Conservation (phyloP, 2,797 vertebrate genomes). For the Phalanger gymnotis region DNA sequence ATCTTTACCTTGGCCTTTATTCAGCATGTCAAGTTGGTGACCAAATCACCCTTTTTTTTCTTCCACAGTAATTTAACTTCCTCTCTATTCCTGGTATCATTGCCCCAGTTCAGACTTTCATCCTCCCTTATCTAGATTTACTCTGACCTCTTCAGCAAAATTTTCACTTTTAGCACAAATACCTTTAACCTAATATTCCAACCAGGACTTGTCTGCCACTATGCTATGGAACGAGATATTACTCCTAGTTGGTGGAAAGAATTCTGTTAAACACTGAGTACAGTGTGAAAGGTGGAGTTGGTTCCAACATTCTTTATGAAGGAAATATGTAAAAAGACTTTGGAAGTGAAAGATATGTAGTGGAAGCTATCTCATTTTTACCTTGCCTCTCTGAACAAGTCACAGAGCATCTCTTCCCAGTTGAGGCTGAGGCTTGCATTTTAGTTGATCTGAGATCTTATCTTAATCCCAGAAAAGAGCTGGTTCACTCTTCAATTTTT, state of each 20-base stretch:
- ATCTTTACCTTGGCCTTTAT: neutral
- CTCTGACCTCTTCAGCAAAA: conserved; percentile 61
- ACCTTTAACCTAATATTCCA: conserved; percentile 44
- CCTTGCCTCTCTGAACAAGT: neutral
- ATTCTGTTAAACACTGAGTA: neutral
- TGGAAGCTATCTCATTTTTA: neutral
- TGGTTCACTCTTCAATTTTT: no score
- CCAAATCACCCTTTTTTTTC: neutral
- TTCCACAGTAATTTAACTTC: neutral
- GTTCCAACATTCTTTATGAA: no score
- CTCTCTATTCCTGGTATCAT: neutral
- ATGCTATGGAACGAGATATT: neutral
- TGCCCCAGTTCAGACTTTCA: conserved; percentile 37
- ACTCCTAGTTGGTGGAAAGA: neutral
- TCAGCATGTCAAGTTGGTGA: neutral
- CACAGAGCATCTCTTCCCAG: neutral
- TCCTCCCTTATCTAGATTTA: conserved; percentile 55
- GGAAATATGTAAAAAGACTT: neutral
- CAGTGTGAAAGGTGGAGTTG: neutral
- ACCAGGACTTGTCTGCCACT: neutral
- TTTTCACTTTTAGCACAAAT: conserved; percentile 52
- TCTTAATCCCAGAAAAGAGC: no score
- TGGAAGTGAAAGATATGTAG: neutral
- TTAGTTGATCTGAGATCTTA: no score
- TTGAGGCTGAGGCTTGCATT: no score